A percentile compares a stretch with the other conserved stretches of the same genome.
These are phyloP conservation scores for Leptodactylus fallax DNA, from an alignment of 2,797 vertebrate genomes.

Conservation along the genomic window DNA sequence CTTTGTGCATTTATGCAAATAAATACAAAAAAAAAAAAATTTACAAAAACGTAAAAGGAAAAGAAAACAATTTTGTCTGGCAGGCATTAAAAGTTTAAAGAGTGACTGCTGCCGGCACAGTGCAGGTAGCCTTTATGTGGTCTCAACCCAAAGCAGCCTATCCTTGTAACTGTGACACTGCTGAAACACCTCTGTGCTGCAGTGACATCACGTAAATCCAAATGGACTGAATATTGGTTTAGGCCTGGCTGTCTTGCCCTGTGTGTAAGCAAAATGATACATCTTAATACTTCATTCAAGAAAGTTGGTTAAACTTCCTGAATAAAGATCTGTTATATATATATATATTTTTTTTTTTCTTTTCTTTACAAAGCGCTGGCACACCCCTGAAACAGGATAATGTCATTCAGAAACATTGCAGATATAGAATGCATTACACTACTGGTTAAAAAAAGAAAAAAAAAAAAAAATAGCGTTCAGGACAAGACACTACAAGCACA, in stretches of 20 bases:
- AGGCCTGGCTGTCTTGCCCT: slow-evolving; percentile 8
- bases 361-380: slow-evolving; percentile 67
- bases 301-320: slow-evolving; percentile 62
- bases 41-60: slow-evolving; percentile 63
- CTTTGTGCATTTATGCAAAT: slow-evolving; percentile 85
- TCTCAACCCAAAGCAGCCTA: neutral
- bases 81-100: slow-evolving; percentile 67
- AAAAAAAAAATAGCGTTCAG: slow-evolving; percentile 79
- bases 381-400: slow-evolving; percentile 63
- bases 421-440: slow-evolving; percentile 64
- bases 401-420: slow-evolving; percentile 58
- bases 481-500: slow-evolving; percentile 90
- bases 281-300: slow-evolving; percentile 58
- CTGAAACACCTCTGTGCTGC: slow-evolving; percentile 15
- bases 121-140: neutral
- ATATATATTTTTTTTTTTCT: slow-evolving; percentile 22
- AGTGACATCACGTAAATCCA: neutral
- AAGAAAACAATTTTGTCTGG: slow-evolving; percentile 69
- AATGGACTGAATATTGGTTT: neutral
- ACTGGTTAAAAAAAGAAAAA: slow-evolving; percentile 75
- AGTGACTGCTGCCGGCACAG: slow-evolving; percentile 10
- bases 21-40: slow-evolving; percentile 77
- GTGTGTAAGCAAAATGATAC: slow-evolving; percentile 1
- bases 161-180: neutral
- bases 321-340: slow-evolving; percentile 63